phyloP scores from a whole-genome alignment of 2,888 invertebrate genomes.

The Hipparchia semele region DNA sequence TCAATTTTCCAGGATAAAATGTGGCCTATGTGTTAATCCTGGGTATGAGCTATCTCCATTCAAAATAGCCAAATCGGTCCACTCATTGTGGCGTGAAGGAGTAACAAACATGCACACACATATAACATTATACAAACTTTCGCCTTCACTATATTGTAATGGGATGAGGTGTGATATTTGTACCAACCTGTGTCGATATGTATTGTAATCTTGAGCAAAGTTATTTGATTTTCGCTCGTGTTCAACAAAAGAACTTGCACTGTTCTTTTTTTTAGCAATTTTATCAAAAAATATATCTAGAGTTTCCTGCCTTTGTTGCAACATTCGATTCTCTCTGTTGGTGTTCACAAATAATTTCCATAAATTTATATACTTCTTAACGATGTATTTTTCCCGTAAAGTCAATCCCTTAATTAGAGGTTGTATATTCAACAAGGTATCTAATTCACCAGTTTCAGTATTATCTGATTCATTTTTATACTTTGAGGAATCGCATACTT shows the following conservation, averaged over 20 bases:
- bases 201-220: conserved; percentile 62
- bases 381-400: conserved; percentile 50
- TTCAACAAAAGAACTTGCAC: conserved; percentile 48
- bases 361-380: conserved; percentile 61
- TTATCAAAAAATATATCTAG: conserved; percentile 69
- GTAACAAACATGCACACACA: no score
- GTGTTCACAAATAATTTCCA: conserved; percentile 61
- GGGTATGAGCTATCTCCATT: no score
- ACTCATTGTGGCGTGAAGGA: no score
- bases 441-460: conserved; percentile 32
- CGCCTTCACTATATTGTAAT: no score
- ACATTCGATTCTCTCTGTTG: conserved; percentile 53
- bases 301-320: conserved; percentile 59
- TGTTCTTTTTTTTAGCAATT: conserved; percentile 63
- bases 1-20: no score
- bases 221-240: conserved; percentile 56
- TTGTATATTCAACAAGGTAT: conserved; percentile 56
- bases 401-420: conserved; percentile 56
- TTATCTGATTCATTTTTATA: conserved; percentile 20
- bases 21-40: no score
- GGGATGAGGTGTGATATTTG: not conserved
- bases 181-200: conserved; percentile 71
- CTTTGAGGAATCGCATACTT: conserved; percentile 1
- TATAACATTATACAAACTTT: no score
- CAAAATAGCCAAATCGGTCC: no score